Evolutionary conservation across 2,797 vertebrate species (phyloP).

Genomic region (Myotis pilosus): DNA sequence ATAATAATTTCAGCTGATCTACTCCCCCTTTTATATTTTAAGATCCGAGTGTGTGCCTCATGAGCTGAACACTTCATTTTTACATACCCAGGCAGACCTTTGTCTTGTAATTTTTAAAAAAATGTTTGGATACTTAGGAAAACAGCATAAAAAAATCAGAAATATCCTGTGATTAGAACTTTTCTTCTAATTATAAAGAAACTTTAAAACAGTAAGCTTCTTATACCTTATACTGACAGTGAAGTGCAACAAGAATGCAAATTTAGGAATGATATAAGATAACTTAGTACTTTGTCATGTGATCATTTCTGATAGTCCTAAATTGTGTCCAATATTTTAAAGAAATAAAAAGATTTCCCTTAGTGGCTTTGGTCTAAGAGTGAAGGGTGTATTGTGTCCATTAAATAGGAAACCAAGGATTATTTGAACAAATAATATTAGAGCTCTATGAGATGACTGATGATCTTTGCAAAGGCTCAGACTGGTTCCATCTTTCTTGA

Average conservation of each 20-base stretch:
- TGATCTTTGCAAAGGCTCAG: constrained; percentile 93
- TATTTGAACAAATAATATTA: constrained; percentile 95
- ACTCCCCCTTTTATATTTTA: constrained; percentile 68
- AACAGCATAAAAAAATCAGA: constrained; percentile 53
- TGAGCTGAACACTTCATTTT: constrained; percentile 56
- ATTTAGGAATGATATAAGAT: constrained; percentile 79
- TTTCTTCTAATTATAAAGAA: constrained; percentile 75
- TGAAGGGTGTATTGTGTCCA: constrained; percentile 88
- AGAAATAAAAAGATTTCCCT: constrained; percentile 79
- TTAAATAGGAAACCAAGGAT: constrained; percentile 94
- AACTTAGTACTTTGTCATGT: constrained; percentile 82
- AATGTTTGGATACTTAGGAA: constrained; percentile 59
- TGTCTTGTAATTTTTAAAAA: constrained; percentile 38
- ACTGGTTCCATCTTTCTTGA: constrained; percentile 97
- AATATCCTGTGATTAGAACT: constrained; percentile 55
- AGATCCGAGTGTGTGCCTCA: constrained; percentile 67
- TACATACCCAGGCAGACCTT: background rate
- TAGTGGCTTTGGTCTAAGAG: constrained; percentile 72
- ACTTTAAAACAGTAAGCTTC: constrained; percentile 71
- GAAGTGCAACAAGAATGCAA: constrained; percentile 78
- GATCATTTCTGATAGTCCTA: constrained; percentile 80
- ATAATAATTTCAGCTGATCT: constrained; percentile 75
- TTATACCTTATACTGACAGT: constrained; percentile 71
- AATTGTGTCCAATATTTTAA: constrained; percentile 74
- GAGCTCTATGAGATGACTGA: constrained; percentile 91